Evolutionary conservation across 2,888 invertebrate genomes (phyloP).

Genomic region (Philereme vetulata): DNA sequence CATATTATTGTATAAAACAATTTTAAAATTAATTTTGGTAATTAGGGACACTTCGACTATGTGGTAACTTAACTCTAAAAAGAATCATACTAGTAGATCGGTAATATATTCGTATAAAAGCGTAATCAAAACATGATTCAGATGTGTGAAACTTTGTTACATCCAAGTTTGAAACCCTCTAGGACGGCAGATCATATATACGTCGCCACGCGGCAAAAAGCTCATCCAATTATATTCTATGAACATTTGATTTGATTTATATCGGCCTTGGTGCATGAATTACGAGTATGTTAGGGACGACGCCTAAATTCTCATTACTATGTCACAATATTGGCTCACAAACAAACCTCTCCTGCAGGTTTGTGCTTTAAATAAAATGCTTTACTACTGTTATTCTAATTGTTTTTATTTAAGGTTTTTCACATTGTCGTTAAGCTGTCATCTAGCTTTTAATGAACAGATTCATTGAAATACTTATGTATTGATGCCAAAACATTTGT

Average conservation of each 20-base stretch:
- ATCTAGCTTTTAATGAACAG: slow-evolving; percentile 13
- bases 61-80: not conserved
- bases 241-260: slow-evolving; percentile 51
- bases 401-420: not conserved
- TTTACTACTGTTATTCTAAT: not conserved
- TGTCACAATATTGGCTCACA: slow-evolving; percentile 42
- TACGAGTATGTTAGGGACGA: slow-evolving; percentile 47
- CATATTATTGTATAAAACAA: no score
- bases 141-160: slow-evolving; percentile 17
- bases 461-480: slow-evolving; percentile 18
- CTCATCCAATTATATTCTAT: slow-evolving; percentile 58
- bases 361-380: not conserved
- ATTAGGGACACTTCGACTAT: no score
- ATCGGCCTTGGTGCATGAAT: slow-evolving; percentile 46
- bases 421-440: slow-evolving; percentile 1
- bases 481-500: slow-evolving; percentile 17
- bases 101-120: not conserved
- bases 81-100: not conserved
- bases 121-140: slow-evolving; percentile 16
- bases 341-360: not conserved
- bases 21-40: no score
- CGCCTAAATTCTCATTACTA: slow-evolving; percentile 46
- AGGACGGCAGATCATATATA: slow-evolving; percentile 16
- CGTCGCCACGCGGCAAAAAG: slow-evolving; percentile 28
- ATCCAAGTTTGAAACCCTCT: slow-evolving; percentile 23